Evolutionary conservation across 2,888 invertebrate genomes (phyloP).

Genomic region (Volucella inanis): DNA sequence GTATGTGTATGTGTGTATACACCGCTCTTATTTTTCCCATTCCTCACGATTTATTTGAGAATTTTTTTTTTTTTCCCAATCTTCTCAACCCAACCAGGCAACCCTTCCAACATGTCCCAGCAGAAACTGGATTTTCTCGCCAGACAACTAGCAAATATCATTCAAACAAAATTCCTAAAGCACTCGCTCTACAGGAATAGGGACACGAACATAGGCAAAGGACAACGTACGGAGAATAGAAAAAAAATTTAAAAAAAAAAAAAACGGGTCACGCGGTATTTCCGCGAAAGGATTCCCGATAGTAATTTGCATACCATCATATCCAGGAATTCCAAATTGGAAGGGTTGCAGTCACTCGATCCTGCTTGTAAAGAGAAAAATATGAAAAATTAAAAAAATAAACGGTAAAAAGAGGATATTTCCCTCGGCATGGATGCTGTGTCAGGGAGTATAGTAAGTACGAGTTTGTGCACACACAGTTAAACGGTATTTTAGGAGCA

Average conservation of each 20-base stretch:
- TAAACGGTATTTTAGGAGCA: conserved; percentile 67
- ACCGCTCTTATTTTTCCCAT: conserved; percentile 24
- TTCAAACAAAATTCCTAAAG: conserved; percentile 57
- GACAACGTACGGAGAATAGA: neutral
- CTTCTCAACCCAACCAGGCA: neutral
- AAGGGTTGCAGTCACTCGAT: conserved; percentile 24
- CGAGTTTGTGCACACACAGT: conserved; percentile 37
- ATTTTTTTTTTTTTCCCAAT: conserved; percentile 51
- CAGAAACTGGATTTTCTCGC: conserved; percentile 75
- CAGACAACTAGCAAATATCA: conserved; percentile 74
- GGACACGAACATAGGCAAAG: neutral
- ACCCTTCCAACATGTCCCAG: conserved; percentile 58
- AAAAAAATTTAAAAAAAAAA: conserved; percentile 24
- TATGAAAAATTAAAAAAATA: conserved; percentile 66
- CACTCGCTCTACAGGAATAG: neutral
- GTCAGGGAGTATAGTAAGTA: conserved; percentile 4
- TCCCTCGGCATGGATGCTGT: conserved; percentile 9
- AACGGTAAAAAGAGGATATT: conserved; percentile 4
- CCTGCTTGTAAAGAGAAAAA: conserved; percentile 42
- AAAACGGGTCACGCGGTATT: conserved; percentile 73
- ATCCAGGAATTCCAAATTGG: conserved; percentile 71
- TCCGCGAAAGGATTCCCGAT: conserved; percentile 74
- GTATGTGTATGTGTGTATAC: neutral
- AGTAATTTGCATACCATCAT: conserved; percentile 74
- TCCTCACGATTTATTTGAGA: conserved; percentile 66